Evolutionary conservation across 1,140 invertebrate species (phyloP), one percentile per base, ranked within the genome.

Genomic region (Andricus grossulariae): DNA sequence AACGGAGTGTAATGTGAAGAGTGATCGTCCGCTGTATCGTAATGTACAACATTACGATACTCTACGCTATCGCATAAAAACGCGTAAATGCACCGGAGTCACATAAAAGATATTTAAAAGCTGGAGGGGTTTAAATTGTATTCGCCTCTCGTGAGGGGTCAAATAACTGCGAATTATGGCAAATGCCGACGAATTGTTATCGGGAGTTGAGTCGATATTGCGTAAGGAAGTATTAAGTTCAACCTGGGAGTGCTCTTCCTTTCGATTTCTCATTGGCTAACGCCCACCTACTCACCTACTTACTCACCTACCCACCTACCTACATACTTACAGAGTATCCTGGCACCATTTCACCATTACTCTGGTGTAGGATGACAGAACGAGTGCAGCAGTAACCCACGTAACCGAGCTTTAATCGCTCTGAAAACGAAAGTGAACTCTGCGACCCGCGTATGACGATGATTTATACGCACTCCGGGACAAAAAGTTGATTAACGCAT

Each of bases 261-360:
- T 81, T 83, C 79, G 74, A 84, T 84, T 82, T 84, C 81, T 74
- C 81, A 80, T 82, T 81, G 71, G 71, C 66, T 75, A 75, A 74
- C 60, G 60, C 60, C 60, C 60, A 66, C 60, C 60, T 66, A 66
- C 60, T 66, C 60, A 66, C 60, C 60, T 66, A 66, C 60, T 66
- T 66, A 39, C 25, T 66, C 32, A 66, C 60, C 60, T n/a, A 66
- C 60, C 60, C 39, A 66, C 18, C 66, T 78, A 77, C 51, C 76
- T 76, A 70, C 45, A 55, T 73, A 78, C 73, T 73, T 60, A 78
- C 72, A 45, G 2, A 11, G 10, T 45, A 45, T 11, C 39, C 39
- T 45, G 39, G 39, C 39, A 45, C 73, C 60, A 75, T 70, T 50
- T 52, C 57, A 52, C 13, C 45, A 72, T 72, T 10, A 71, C 57